Percentiles rank a stretch among this genome's conserved stretches.
Evolutionary conservation across 1,140 invertebrate genomes (phyloP).

Genomic region (Chymomyza costata): DNA sequence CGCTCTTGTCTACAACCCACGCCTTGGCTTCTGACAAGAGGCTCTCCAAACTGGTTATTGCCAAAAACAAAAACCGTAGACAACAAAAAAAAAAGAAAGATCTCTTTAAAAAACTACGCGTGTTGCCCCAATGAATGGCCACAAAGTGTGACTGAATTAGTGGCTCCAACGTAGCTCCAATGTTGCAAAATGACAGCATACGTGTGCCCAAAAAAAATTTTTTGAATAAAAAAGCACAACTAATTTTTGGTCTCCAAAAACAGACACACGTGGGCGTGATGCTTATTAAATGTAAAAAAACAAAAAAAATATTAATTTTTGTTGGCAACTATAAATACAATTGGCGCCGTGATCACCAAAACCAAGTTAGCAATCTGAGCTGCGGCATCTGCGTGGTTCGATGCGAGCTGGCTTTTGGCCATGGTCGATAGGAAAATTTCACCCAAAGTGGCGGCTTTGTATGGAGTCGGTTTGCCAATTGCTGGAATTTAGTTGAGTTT

Average conservation of each 20-base stretch:
- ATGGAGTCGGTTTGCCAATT: too few relatives aligned
- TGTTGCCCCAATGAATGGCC: slow-evolving; percentile 37
- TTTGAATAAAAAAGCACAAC: slow-evolving; percentile 19
- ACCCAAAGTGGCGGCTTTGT: too few relatives aligned
- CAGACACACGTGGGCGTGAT: slow-evolving; percentile 41
- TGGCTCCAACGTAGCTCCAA: slow-evolving; percentile 1
- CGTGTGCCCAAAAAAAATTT: slow-evolving; percentile 53
- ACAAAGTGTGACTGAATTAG: slow-evolving; percentile 17
- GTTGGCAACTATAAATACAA: slow-evolving; percentile 8
- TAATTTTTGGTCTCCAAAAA: too few relatives aligned
- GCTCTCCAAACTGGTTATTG: slow-evolving; percentile 44
- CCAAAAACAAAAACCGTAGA: slow-evolving; percentile 21
- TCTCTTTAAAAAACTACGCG: too few relatives aligned
- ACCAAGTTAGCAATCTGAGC: too few relatives aligned
- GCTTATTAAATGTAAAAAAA: slow-evolving; percentile 56
- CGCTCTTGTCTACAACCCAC: slow-evolving; percentile 47
- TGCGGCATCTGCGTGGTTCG: too few relatives aligned
- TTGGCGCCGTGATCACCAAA: too few relatives aligned
- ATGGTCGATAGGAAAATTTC: too few relatives aligned
- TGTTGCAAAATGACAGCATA: slow-evolving; percentile 53
- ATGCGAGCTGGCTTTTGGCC: too few relatives aligned
- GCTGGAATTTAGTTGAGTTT: too few relatives aligned
- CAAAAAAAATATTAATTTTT: slow-evolving; percentile 16
- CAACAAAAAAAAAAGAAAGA: slow-evolving; percentile 6
- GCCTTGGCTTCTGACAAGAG: slow-evolving; percentile 45